Evolutionary conservation across 2,797 vertebrate species (phyloP), one percentile per base, ranked within the genome.

Genomic region (Poeciliopsis gracilis): DNA sequence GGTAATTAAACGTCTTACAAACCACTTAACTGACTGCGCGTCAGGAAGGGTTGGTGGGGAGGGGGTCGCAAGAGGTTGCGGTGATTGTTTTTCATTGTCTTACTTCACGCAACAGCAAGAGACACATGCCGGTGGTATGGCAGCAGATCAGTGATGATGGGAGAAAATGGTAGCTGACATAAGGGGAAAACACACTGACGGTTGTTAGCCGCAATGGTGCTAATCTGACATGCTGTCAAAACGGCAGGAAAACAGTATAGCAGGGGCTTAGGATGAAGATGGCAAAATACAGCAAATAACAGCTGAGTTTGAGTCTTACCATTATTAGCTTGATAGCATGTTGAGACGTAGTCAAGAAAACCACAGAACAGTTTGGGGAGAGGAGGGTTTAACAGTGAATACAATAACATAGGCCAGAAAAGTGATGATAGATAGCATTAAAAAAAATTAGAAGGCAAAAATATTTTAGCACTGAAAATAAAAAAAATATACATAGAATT

Each of bases 1-100:
- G 96, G 96, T 97, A 99, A 98, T 98, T 98, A 99, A 98, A 97
- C 92, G 80, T 97, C 96, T 97, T 98, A 97, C 96, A 97, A 97
- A 97, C 95, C 96, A 97, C 97, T 97, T 97, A 97, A 97, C 95
- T 97, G 96, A 96, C 94, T 96, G 92, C 92, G 94, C 77, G 89
- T 96, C 96, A 96, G 91, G 90, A 96, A n/a, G 41, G 90, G 23
- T 10, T 53, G 51, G 51, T 53, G 96, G 96, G 38, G 20, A 5
- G 36, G 90, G 96, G 97, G 96, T 97, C 95, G 95, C 95, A 89
- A 91, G 95, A 96, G 96, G 96, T 97, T 95, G 94, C 92, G 80
- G 28, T 36, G 81, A 87, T 87, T 92, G 95, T 94, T 95, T 95
- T 95, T 94, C 88, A 92, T 90, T 94, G 28, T 93, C 89, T 90